Percentiles rank a stretch among this genome's conserved stretches.
Evolutionary conservation across 1,140 invertebrate genomes (phyloP).

Genomic region (Ephestia elutella): DNA sequence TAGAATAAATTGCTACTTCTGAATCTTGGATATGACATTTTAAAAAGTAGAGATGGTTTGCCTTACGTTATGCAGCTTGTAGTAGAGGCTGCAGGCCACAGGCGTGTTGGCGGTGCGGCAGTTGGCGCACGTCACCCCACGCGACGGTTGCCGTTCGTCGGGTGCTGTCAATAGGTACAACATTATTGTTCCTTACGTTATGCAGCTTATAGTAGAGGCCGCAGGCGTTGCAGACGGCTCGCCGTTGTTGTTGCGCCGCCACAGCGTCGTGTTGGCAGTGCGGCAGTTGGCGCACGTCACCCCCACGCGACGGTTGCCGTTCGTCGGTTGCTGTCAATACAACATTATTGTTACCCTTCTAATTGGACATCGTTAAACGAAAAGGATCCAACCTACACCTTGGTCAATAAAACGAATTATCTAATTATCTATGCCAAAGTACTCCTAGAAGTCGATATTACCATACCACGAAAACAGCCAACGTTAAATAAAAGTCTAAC

Average conservation of each 20-base stretch:
- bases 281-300: slow-evolving; percentile 92
- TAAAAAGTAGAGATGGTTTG: too few relatives aligned
- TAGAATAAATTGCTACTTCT: too few relatives aligned
- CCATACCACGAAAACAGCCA: too few relatives aligned
- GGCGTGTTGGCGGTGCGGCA: slow-evolving; percentile 86
- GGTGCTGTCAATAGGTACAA: slow-evolving; percentile 44
- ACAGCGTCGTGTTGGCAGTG: slow-evolving; percentile 89
- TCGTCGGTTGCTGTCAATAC: slow-evolving; percentile 71
- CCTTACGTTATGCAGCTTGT: slow-evolving; percentile 24
- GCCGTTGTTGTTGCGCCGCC: slow-evolving; percentile 90
- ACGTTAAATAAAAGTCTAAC: too few relatives aligned
- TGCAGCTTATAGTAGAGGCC: slow-evolving; percentile 94
- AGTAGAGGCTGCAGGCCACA: slow-evolving; percentile 94
- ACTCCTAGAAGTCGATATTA: too few relatives aligned
- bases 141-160: slow-evolving; percentile 80
- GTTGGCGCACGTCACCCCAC: slow-evolving; percentile 90
- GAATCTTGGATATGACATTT: too few relatives aligned
- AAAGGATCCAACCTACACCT: too few relatives aligned
- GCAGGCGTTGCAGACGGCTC: slow-evolving; percentile 94
- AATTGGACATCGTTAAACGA: too few relatives aligned
- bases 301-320: slow-evolving; percentile 82
- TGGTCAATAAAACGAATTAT: too few relatives aligned
- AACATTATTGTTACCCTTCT: neutral
- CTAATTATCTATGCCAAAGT: too few relatives aligned
- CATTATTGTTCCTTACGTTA: slow-evolving; percentile 77